These are phyloP conservation scores for Aegotheles bennettii DNA, from an alignment of 2,113 vertebrate genomes.

Conservation along the genomic window DNA sequence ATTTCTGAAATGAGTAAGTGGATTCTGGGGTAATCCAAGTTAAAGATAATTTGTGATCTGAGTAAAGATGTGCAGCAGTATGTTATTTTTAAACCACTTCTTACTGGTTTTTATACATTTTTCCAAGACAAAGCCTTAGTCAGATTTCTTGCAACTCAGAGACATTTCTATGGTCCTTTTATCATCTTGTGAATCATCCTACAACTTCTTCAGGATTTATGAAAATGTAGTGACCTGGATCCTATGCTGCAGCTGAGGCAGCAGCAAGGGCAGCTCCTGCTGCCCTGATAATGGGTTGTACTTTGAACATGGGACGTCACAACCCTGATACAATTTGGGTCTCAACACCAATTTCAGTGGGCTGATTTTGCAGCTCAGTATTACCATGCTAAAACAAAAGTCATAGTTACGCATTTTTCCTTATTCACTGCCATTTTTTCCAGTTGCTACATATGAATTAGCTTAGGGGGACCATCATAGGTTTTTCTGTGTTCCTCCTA, in stretches of 20 bases:
- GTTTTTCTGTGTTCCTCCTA: background rate
- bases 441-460: background rate
- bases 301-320: background rate
- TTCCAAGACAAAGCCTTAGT: background rate
- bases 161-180: background rate
- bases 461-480: background rate
- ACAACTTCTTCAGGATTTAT: background rate
- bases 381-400: background rate
- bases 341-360: background rate
- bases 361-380: background rate
- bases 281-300: background rate
- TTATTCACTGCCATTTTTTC: background rate
- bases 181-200: background rate
- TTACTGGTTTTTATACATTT: background rate
- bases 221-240: background rate
- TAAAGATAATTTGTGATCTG: background rate
- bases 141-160: background rate
- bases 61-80: background rate
- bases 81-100: background rate
- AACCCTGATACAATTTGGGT: background rate
- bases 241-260: background rate
- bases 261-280: background rate
- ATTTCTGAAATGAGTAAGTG: background rate
- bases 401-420: background rate
- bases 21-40: background rate